Conservation (phyloP, 1,140 invertebrate species). For the Cataglyphis hispanica region DNA sequence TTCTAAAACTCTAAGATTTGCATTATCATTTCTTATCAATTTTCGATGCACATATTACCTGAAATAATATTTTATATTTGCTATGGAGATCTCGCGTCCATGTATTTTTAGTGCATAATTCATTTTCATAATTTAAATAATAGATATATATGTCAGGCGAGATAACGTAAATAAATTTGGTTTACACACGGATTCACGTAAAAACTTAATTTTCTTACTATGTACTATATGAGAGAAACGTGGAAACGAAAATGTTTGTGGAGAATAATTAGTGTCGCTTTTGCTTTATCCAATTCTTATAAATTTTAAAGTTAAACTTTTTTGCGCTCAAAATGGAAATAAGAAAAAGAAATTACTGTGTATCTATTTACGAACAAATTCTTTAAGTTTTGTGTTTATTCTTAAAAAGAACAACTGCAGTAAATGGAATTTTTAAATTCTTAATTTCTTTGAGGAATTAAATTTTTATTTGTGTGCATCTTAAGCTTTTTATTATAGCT, state of each 20-base stretch:
- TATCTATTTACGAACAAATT: slow-evolving; percentile 17
- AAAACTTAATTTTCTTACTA: slow-evolving; percentile 9
- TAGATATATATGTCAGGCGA: background rate
- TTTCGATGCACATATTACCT: background rate
- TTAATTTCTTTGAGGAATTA: background rate
- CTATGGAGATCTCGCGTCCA: background rate
- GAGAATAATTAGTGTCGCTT: background rate
- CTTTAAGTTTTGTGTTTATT: background rate
- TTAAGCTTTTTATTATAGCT: too few relatives aligned
- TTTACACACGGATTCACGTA: background rate
- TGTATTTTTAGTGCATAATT: slow-evolving; percentile 19
- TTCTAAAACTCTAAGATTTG: background rate
- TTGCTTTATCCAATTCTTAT: slow-evolving; percentile 14
- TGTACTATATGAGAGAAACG: background rate
- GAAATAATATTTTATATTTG: slow-evolving; percentile 35
- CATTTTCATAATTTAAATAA: slow-evolving; percentile 42
- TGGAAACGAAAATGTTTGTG: background rate
- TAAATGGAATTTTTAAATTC: background rate
- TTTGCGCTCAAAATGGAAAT: background rate
- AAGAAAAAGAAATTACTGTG: background rate
- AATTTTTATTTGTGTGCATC: background rate
- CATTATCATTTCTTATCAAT: slow-evolving; percentile 29
- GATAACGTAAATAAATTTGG: slow-evolving; percentile 36
- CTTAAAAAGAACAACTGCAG: background rate
- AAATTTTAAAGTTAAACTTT: slow-evolving; percentile 3